Conservation (phyloP, 2,888 invertebrate species). For the Endotricha flammealis region DNA sequence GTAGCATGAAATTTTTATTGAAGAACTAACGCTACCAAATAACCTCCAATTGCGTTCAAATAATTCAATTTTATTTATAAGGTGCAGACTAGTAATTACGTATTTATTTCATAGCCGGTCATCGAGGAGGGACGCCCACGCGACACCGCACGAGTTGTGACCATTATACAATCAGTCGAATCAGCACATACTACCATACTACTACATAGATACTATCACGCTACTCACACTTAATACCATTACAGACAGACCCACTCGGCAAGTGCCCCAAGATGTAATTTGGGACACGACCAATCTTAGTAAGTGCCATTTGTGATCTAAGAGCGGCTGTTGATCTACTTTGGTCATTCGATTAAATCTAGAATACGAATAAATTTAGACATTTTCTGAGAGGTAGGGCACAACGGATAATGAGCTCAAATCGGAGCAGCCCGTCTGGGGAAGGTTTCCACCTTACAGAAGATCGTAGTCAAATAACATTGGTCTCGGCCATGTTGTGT, state of each 20-base stretch:
- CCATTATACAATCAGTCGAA: conserved; percentile 73
- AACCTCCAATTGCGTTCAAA: conserved; percentile 19
- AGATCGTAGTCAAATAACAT: no score
- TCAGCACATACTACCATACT: conserved; percentile 49
- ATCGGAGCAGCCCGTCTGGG: no score
- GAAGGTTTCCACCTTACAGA: no score
- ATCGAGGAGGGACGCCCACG: conserved; percentile 70
- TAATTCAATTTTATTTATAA: conserved; percentile 29
- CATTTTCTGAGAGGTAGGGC: no score
- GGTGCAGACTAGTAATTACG: conserved; percentile 46
- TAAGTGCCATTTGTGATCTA: no score
- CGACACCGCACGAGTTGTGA: conserved; percentile 56
- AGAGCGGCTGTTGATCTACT: no score
- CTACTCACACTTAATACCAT: conserved; percentile 19
- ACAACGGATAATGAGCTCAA: no score
- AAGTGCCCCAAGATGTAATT: conserved; percentile 5
- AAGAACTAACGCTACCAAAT: conserved; percentile 7
- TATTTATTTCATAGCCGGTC: conserved; percentile 47
- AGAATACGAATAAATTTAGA: no score
- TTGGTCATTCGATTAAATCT: no score
- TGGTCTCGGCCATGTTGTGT: no score
- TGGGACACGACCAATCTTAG: conserved; percentile 15
- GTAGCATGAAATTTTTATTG: no score
- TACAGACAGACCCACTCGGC: conserved; percentile 15
- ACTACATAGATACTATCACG: conserved; percentile 28